Evolutionary conservation across 2,797 vertebrate species (phyloP).

Genomic region (Gambelia wislizenii): DNA sequence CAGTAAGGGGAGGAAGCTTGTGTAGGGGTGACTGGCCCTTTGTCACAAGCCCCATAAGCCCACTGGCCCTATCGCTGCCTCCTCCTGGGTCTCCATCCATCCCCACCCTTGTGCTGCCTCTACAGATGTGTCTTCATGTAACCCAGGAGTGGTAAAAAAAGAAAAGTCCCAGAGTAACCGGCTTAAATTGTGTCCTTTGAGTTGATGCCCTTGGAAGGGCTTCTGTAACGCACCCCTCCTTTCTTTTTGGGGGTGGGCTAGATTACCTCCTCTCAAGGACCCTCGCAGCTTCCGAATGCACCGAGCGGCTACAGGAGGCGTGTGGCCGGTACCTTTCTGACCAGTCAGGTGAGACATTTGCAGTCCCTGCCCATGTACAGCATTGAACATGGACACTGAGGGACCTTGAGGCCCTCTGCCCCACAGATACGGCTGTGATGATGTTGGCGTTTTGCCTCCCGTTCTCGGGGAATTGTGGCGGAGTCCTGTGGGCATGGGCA

Average conservation of each 20-base stretch:
- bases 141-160: neutral
- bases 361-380: neutral
- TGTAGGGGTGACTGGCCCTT: no score
- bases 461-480: no score
- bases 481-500: no score
- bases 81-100: neutral
- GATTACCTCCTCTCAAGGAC: constrained; percentile 92
- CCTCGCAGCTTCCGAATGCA: constrained; percentile 82
- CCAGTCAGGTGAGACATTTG: constrained; percentile 80
- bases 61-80: neutral
- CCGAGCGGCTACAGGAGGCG: constrained; percentile 81
- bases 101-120: no score
- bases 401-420: no score
- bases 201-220: neutral
- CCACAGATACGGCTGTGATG: neutral
- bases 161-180: neutral
- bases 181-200: no score
- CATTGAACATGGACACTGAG: fast-evolving
- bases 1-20: no score
- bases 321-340: constrained; percentile 79
- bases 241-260: constrained; percentile 65
- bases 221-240: neutral
- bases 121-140: neutral
- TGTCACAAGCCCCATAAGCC: neutral
- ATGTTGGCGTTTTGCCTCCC: no score